Conservation (phyloP, 2,797 vertebrate genomes). For the Anguilla obscura region DNA sequence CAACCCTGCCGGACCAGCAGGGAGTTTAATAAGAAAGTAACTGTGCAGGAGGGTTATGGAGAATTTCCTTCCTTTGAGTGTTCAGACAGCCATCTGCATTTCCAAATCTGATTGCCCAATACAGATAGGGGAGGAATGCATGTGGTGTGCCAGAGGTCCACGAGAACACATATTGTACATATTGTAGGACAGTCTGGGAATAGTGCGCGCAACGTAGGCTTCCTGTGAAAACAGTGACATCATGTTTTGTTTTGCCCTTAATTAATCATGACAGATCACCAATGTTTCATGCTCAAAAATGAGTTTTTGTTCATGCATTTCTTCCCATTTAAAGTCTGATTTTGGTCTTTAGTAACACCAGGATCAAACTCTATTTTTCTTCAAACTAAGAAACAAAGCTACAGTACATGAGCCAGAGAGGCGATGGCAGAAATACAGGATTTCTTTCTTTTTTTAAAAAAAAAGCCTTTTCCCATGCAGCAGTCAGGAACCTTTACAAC, state of each 20-base stretch:
- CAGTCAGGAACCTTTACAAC: constrained; percentile 51
- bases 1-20: not conserved
- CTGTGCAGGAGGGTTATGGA: not conserved
- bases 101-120: too few relatives aligned
- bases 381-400: too few relatives aligned
- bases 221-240: not conserved
- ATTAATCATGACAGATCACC: not conserved
- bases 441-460: too few relatives aligned
- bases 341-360: too few relatives aligned
- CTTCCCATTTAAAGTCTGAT: too few relatives aligned
- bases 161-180: not conserved
- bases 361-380: too few relatives aligned
- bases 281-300: not conserved
- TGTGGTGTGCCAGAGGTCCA: not conserved
- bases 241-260: too few relatives aligned
- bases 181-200: not conserved
- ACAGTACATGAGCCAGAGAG: too few relatives aligned
- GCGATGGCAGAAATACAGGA: too few relatives aligned
- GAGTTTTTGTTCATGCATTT: too few relatives aligned
- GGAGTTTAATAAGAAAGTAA: not conserved
- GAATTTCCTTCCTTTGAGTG: not conserved
- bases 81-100: not conserved
- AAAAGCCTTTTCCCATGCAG: constrained; percentile 31
- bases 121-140: not conserved
- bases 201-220: not conserved